Conservation (phyloP, 2,888 invertebrate species). For the Volucella bombylans region DNA sequence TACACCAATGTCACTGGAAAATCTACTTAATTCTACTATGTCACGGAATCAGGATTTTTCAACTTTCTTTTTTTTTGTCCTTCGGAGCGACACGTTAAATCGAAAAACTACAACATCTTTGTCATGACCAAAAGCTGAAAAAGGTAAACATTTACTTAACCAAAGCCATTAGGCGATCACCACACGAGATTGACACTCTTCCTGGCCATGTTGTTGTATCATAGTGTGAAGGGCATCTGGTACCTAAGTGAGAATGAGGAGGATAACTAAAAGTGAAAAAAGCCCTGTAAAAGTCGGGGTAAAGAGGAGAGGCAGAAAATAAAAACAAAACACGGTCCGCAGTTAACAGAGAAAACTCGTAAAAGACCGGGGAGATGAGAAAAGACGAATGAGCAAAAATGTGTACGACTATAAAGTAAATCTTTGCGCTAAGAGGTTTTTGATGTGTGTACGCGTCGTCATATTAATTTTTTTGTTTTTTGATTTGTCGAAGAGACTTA, state of each 20-base stretch:
- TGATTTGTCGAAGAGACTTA: constrained; percentile 1
- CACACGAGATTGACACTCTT: constrained; percentile 55
- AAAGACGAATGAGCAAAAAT: constrained; percentile 35
- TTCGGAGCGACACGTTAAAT: constrained; percentile 31
- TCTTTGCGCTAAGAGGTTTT: constrained; percentile 68
- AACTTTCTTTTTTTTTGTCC: constrained; percentile 4
- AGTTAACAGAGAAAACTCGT: constrained; percentile 55
- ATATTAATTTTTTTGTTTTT: constrained; percentile 17
- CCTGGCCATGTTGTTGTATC: not conserved
- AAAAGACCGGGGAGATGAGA: constrained; percentile 41
- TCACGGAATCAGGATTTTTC: constrained; percentile 52
- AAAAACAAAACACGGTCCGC: constrained; percentile 21
- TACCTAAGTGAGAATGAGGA: constrained; percentile 15
- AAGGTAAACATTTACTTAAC: constrained; percentile 69
- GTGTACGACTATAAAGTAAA: constrained; percentile 26
- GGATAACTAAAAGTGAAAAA: constrained; percentile 30
- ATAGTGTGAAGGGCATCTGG: constrained; percentile 19
- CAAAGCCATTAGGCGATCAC: constrained; percentile 41
- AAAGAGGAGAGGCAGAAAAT: not conserved
- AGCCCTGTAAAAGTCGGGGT: constrained; percentile 17
- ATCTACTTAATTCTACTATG: constrained; percentile 63
- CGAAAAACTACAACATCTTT: constrained; percentile 54
- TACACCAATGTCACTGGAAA: constrained; percentile 51
- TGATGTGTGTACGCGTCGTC: constrained; percentile 34
- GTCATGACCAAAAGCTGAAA: constrained; percentile 59